Evolutionary conservation across 1,140 invertebrate genomes (phyloP), one percentile per base, ranked within the genome.

Genomic region (Pseudomyrmex dendroicus): DNA sequence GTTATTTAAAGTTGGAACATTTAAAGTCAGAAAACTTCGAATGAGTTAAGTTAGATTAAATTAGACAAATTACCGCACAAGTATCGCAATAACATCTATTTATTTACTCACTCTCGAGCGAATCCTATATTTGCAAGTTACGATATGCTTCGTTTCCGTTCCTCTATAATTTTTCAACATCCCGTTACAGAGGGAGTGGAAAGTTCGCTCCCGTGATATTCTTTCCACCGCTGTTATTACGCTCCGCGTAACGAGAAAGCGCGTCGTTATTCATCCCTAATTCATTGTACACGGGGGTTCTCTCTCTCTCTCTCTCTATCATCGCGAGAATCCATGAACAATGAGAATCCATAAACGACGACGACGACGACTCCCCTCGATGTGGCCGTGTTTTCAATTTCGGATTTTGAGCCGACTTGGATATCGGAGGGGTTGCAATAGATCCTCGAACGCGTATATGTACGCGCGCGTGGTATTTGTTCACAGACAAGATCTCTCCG

Each of bases 381-480:
- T 25, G 22, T 20, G 20, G 22, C 48, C 35, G 35, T 35, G 48
- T 48, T 77, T 67, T 83, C 73, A 83, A 83, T 83, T 77, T 67
- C 62, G 62, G 48, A 83, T 64, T 83, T 74, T 17, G 2, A 74
- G 50, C 15, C 25, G 35, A 35, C 35, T 35, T 7, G 35, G 44
- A 66, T 68, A 64, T 80, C 35, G 56, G 22, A 25, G 20, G 56
- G 48, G 22, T 67, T 9, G 12, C 20, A 61, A 82, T 48, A 25
- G 15, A 10, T 56, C 54, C 52, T 50, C 46, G 25, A 15, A 13
- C 15, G 20, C 12, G 12, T 35, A 35, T 35, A 35, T 35, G 2
- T 22, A 25, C 4, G 2, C 4, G 3, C 5, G 35, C 35, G 35
- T 5, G 35, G 46, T 57, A 44, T 50, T 62, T 52, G 50, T 80